Evolutionary conservation across 2,797 vertebrate genomes (phyloP).

Genomic region (Pelodytes ibericus): DNA sequence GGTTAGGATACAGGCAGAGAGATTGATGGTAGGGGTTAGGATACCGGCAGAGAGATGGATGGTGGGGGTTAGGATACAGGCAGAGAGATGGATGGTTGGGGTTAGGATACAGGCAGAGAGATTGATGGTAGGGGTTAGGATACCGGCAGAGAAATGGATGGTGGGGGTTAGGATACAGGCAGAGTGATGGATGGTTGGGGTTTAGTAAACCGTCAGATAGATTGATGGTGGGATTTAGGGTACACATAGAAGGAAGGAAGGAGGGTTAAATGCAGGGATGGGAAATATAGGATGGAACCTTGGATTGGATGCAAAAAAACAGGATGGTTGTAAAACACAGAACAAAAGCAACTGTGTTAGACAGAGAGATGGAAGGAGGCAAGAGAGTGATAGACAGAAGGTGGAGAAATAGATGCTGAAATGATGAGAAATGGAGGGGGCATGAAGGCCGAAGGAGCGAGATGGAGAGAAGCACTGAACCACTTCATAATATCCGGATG

Average conservation of each 20-base stretch:
- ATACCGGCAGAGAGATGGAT: too few relatives aligned
- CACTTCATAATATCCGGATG: too few relatives aligned
- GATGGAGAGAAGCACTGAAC: background rate
- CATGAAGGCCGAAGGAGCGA: background rate
- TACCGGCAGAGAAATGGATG: background rate
- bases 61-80: background rate
- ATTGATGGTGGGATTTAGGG: background rate
- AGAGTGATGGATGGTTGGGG: background rate
- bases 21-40: too few relatives aligned
- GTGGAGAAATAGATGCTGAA: background rate
- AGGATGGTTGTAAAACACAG: background rate
- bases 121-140: background rate
- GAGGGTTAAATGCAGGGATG: background rate
- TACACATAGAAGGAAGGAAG: conserved; percentile 2
- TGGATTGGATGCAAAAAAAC: background rate
- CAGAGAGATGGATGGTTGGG: background rate
- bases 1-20: too few relatives aligned
- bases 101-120: background rate
- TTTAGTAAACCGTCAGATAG: background rate
- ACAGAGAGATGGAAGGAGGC: background rate
- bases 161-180: background rate
- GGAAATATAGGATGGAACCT: background rate
- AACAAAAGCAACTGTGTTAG: background rate
- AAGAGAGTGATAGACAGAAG: background rate
- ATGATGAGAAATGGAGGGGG: background rate